phyloP scores from a whole-genome alignment of 2,113 vertebrate genomes.

The Varanus komodoensis region DNA sequence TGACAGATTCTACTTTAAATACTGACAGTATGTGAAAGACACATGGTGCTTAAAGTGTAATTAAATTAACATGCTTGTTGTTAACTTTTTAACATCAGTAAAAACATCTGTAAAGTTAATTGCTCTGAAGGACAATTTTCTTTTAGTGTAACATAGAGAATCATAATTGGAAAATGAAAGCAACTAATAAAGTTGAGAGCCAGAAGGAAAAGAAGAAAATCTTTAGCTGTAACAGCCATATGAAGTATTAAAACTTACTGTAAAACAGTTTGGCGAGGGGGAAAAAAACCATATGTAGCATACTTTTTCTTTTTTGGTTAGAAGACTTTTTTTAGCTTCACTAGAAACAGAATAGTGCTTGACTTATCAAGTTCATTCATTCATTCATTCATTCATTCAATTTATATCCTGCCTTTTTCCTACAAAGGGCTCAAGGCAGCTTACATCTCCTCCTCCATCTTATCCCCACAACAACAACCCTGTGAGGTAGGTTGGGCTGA shows the following conservation, averaged over 20 bases:
- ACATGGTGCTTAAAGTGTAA: constrained; percentile 67
- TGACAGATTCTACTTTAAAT: constrained; percentile 42
- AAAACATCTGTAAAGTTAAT: constrained; percentile 69
- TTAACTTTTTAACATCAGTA: constrained; percentile 62
- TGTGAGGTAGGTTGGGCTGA: no score
- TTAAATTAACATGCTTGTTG: constrained; percentile 73
- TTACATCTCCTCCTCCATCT: no score
- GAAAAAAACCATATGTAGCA: constrained; percentile 26
- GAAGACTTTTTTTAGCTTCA: constrained; percentile 14
- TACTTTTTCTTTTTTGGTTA: constrained; percentile 51
- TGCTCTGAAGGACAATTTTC: constrained; percentile 65
- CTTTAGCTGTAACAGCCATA: constrained; percentile 65
- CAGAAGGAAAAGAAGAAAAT: constrained; percentile 61
- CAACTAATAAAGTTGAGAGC: constrained; percentile 68
- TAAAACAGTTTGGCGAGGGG: constrained; percentile 69
- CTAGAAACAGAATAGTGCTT: neutral
- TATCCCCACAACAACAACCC: no score
- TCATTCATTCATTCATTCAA: no score
- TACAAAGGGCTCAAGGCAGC: no score
- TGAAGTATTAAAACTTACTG: constrained; percentile 66
- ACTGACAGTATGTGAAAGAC: constrained; percentile 18
- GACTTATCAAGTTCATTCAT: neutral
- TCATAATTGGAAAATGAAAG: constrained; percentile 70
- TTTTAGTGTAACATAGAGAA: constrained; percentile 64
- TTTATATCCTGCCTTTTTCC: no score